phyloP scores from a whole-genome alignment of 2,113 vertebrate species.

The Diadophis punctatus region DNA sequence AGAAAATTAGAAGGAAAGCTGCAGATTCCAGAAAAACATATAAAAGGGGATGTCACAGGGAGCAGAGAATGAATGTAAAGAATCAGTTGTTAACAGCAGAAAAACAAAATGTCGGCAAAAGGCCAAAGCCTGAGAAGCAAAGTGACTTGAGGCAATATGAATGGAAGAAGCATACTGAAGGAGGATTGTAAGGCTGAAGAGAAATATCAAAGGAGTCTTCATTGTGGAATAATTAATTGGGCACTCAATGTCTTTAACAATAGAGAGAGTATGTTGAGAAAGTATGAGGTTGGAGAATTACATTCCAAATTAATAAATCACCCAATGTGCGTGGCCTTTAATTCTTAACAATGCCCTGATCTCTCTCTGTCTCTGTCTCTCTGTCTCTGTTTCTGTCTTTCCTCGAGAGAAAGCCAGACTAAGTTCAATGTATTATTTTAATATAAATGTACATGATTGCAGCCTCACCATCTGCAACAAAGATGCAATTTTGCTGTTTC shows the following conservation, averaged over 20 bases:
- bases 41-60: neutral
- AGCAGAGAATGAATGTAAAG: neutral
- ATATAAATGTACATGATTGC: neutral
- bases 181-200: neutral
- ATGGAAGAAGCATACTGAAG: neutral
- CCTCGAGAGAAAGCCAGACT: neutral
- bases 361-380: neutral
- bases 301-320: neutral
- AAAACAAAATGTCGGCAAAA: neutral
- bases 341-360: neutral
- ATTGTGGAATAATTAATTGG: neutral
- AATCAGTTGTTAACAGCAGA: neutral
- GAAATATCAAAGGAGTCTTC: neutral
- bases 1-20: neutral
- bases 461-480: neutral
- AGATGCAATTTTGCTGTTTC: neutral
- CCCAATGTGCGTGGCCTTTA: neutral
- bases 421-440: neutral
- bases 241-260: neutral
- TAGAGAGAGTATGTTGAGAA: neutral
- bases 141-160: neutral
- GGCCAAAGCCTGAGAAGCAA: neutral
- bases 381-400: neutral
- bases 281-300: neutral
- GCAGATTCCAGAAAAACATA: neutral